Conservation (phyloP, 2,113 vertebrate species). For the Toxostoma redivivum region DNA sequence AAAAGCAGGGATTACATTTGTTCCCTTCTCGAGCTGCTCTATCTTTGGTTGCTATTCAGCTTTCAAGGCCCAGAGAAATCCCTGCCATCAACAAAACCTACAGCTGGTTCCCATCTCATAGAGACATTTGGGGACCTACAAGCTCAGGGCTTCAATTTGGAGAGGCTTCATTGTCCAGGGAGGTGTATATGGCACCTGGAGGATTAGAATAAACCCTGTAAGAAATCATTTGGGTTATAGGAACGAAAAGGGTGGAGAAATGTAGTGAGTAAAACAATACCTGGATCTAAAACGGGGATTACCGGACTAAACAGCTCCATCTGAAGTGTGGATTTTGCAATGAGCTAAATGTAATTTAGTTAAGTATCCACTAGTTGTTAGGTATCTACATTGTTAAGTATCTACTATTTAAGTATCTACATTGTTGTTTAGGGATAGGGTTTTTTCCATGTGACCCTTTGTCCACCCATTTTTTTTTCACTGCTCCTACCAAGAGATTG, state of each 20-base stretch:
- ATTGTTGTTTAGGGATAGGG: background rate
- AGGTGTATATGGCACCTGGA: background rate
- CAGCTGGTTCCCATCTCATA: background rate
- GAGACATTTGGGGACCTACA: fast-evolving
- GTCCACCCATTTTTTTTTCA: background rate
- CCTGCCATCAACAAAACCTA: background rate
- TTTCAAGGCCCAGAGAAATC: background rate
- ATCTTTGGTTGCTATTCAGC: background rate
- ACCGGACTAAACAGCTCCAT: background rate
- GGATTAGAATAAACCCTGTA: background rate
- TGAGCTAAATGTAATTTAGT: background rate
- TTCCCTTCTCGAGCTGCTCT: background rate
- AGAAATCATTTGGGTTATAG: background rate
- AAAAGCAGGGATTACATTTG: background rate
- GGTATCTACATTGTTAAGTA: background rate
- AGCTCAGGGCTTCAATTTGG: background rate
- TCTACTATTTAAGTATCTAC: background rate
- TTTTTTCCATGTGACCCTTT: background rate
- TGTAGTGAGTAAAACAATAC: background rate
- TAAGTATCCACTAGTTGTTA: background rate
- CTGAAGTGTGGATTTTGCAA: background rate
- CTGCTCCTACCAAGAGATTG: background rate
- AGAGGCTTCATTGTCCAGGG: background rate
- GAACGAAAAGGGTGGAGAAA: background rate
- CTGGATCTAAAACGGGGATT: background rate